Base-by-base conservation (phyloP, 2,797 vertebrate species). In the Gobionotothen gibberifrons region DNA sequence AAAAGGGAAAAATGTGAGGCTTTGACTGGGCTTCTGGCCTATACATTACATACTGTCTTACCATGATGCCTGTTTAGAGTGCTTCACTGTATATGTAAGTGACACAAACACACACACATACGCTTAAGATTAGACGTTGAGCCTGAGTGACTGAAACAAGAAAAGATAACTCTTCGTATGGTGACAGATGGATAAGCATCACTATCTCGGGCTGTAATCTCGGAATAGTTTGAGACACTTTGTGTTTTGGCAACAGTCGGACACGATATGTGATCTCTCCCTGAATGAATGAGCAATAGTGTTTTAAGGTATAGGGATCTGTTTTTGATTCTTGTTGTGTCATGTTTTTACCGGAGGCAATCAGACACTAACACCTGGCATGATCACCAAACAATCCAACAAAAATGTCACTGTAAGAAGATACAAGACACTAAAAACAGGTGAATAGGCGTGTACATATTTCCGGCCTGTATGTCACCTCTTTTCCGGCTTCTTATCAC, bases 231-330 rank as follows among this genome's bases (percentile, higher is more conserved):
- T 84, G 69, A 92, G 87, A 87, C 87, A 90, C 80, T 82, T 90
- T 85, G 78, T 93, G 91, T 94, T 95, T 94, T 94, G 94, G 93
- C 93, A 95, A 94, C 92, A 93, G 81, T 83, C 51, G 58, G 81
- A 87, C 87, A 82, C 67, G 92, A 93, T 85, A 94, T 90, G 83
- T 79, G 92, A 95, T 90, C 87, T 76, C 74, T 74, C 69, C 68
- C 72, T 66, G 86, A 90, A 89, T 90, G 90, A 91, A 92, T 89
- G 86, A 86, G 88, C 74, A 85, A 88, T 72, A 85, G 76, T 87
- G 87, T 85, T 90, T 90, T 72, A 90, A 90, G 85, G 87, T 86
- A 71, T 64, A 75, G 56, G 61, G 86, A 92, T 90, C 85, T 87
- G 78, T 82, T 86, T 86, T 91, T 85, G 72, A 92, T 89, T 89